Percentiles rank a stretch among this genome's conserved stretches.
phyloP scores from a whole-genome alignment of 2,888 invertebrate species.

The Actias luna region DNA sequence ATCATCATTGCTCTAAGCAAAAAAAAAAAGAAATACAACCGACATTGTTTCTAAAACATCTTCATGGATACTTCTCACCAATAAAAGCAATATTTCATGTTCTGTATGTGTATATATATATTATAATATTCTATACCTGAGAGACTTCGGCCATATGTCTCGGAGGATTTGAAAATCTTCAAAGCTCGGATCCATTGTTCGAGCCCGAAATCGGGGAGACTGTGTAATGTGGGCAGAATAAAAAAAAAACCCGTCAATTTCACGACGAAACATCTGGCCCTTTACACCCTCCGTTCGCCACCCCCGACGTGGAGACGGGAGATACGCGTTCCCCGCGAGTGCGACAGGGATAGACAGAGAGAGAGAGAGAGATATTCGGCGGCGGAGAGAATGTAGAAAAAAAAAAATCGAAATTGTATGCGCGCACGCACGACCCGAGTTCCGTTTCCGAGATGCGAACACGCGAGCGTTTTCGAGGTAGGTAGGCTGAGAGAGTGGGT shows the following conservation, averaged over 20 bases:
- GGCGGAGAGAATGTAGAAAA: slow-evolving; percentile 3
- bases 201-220: slow-evolving; percentile 40
- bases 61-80: not conserved
- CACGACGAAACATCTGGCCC: slow-evolving; percentile 57
- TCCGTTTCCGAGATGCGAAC: slow-evolving; percentile 41
- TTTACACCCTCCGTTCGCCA: slow-evolving; percentile 52
- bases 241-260: slow-evolving; percentile 37
- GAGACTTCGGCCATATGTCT: slow-evolving; percentile 39
- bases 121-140: slow-evolving; percentile 38
- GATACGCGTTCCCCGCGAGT: not conserved
- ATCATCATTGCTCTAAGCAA: too few species aligned
- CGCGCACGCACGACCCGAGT: slow-evolving; percentile 41
- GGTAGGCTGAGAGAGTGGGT: too few species aligned
- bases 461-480: not conserved
- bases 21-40: too few species aligned
- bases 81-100: not conserved
- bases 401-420: slow-evolving; percentile 36
- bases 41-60: not conserved
- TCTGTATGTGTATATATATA: too few species aligned
- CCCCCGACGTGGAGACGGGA: slow-evolving; percentile 33
- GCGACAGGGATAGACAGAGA: not conserved
- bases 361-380: not conserved
- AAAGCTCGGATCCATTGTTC: slow-evolving; percentile 53
- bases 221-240: slow-evolving; percentile 31
- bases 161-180: slow-evolving; percentile 28